A percentile compares a stretch with the other conserved stretches of the same genome.
Evolutionary conservation across 2,888 invertebrate species (phyloP).

Genomic region (Ichneumon xanthorius): DNA sequence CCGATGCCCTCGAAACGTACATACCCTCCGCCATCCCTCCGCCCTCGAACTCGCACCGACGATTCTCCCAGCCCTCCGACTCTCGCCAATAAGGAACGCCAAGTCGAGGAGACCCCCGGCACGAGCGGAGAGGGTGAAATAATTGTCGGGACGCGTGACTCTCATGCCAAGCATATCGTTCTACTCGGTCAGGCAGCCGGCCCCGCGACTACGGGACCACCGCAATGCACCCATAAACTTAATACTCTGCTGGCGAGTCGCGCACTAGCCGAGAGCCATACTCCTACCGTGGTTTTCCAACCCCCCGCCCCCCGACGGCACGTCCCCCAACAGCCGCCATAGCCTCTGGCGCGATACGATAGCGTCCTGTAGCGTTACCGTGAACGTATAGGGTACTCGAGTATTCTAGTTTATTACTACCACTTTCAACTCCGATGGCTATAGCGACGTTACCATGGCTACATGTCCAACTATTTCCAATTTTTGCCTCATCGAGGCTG

Average conservation of each 20-base stretch:
- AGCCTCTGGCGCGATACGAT: constrained; percentile 73
- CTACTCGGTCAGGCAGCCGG: constrained; percentile 72
- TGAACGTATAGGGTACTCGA: constrained; percentile 66
- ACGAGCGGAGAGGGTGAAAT: constrained; percentile 78
- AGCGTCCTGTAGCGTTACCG: constrained; percentile 57
- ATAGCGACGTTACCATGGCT: constrained; percentile 59
- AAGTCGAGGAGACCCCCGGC: constrained; percentile 51
- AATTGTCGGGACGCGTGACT: constrained; percentile 83
- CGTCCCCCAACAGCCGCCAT: constrained; percentile 53
- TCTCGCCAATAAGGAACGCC: constrained; percentile 72
- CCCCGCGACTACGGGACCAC: constrained; percentile 77
- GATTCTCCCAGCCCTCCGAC: constrained; percentile 53
- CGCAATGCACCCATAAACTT: constrained; percentile 83
- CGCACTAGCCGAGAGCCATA: constrained; percentile 47
- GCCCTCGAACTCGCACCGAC: constrained; percentile 11
- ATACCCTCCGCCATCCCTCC: constrained; percentile 10
- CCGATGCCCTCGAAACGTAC: constrained; percentile 18
- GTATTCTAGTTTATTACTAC: constrained; percentile 29
- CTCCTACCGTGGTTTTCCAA: constrained; percentile 48
- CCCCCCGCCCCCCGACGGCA: constrained; percentile 17
- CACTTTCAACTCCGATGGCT: constrained; percentile 46
- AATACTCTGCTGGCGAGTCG: constrained; percentile 73
- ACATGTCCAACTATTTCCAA: constrained; percentile 64
- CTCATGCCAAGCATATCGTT: constrained; percentile 78
- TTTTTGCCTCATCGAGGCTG: constrained; percentile 63